Percentiles rank a stretch among this genome's conserved stretches.
phyloP scores from a whole-genome alignment of 2,113 vertebrate species.

The human (Homo sapiens) region DNA sequence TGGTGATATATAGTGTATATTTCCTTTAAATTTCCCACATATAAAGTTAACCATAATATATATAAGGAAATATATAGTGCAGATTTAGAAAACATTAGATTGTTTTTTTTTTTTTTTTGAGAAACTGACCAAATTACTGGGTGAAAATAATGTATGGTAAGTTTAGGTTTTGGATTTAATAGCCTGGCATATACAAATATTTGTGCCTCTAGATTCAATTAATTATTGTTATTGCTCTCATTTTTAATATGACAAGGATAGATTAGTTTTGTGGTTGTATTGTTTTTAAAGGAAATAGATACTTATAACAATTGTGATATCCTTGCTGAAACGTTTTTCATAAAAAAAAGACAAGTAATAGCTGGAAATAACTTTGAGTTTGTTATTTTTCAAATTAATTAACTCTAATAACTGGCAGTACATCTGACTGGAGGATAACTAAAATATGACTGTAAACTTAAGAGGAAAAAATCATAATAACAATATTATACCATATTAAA shows the following conservation, averaged over 20 bases:
- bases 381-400: conserved; percentile 72
- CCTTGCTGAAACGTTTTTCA: not conserved
- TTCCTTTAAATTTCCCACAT: not conserved
- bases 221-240: not conserved
- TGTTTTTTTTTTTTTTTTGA: not conserved
- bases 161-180: not conserved
- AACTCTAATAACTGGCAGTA: conserved; percentile 67
- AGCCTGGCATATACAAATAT: not conserved
- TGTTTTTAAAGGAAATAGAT: not conserved
- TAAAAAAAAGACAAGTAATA: not conserved
- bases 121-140: conserved; percentile 26
- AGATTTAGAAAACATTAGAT: not conserved
- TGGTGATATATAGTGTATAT: not conserved
- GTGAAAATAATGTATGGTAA: not conserved
- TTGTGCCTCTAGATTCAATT: not conserved
- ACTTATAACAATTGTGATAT: not conserved
- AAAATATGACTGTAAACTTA: conserved; percentile 78
- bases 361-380: conserved; percentile 28
- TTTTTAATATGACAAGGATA: not conserved
- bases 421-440: conserved; percentile 69
- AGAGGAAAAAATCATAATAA: conserved; percentile 78
- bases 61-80: rapidly evolving
- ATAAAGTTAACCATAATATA: not conserved
- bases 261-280: not conserved
- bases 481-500: conserved; percentile 74